Evolutionary conservation across 2,888 invertebrate species (phyloP).

Genomic region (Agrotis puta): DNA sequence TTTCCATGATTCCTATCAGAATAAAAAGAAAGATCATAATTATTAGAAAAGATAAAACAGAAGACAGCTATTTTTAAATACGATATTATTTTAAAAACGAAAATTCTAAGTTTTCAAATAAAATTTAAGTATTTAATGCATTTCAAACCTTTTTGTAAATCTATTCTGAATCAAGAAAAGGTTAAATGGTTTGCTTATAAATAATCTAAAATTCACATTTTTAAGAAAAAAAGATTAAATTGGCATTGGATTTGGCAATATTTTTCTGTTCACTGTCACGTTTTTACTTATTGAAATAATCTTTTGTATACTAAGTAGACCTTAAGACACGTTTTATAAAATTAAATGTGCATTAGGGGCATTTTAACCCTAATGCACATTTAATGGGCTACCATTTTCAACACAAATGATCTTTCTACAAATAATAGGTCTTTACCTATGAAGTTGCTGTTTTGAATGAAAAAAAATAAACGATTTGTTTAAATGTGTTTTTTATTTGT

Average conservation of each 20-base stretch:
- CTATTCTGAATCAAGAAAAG: neutral
- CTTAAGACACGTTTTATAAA: no score
- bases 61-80: neutral
- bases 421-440: no score
- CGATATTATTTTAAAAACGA: neutral
- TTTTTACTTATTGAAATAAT: neutral
- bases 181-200: neutral
- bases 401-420: no score
- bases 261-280: neutral
- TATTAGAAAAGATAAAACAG: neutral
- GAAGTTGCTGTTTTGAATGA: no score
- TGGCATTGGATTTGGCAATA: slow-evolving; percentile 8
- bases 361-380: no score
- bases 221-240: slow-evolving; percentile 12
- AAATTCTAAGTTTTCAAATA: neutral
- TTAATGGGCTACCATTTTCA: no score
- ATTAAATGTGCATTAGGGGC: no score
- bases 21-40: neutral
- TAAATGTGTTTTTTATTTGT: no score
- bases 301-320: no score
- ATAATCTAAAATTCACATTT: slow-evolving; percentile 7
- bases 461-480: no score
- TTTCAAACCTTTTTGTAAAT: neutral
- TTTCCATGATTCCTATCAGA: neutral
- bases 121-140: slow-evolving; percentile 7